Base-by-base conservation (phyloP, 1,140 invertebrate species). In the Rhagoletis pomonella region DNA sequence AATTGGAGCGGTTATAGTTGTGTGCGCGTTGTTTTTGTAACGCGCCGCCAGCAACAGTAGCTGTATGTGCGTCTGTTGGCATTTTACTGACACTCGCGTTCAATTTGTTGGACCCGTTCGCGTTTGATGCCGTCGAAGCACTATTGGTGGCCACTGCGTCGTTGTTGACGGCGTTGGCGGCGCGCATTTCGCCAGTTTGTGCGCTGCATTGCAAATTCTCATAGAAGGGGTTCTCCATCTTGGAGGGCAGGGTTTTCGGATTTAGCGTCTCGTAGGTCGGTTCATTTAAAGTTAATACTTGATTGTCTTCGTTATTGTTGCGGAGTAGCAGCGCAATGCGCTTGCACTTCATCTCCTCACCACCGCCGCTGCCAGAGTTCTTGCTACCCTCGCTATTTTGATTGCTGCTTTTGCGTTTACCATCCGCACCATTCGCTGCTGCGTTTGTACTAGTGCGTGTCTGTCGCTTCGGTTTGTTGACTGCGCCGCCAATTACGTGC, bases 261-360 rank as follows among this genome's bases (percentile, higher is more conserved):
- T 93, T 93, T 1, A 93, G 86, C 44, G 92, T 93, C 89, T 93
- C 92, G 60, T 93, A 93, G 85, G 90, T 93, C 14, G 92, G 92
- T 87, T 93, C 92, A 87, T 90, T 93, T 73, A 87, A 88, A 17
- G 91, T 92, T n/a, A 93, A 88, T n/a, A 91, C 90, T 90, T 92
- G 91, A 88, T 93, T 93, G 88, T 92, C 91, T 59, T 91, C 91
- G 6, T 91, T 89, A 81, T 91, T 91, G 67, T 92, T 90, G 86
- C 90, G 92, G 2, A 93, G 88, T 44, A 92, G 60, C 14, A 93
- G 62, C 3, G 92, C 92, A 7, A 88, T 90, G 3, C 92, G 88
- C 47, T 91, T 92, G 4, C 89, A 88, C 4, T 90, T 89, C 14
- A 81, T 47, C 47, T 81, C 73, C 17, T 89, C 89, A 84, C 44